A percentile compares a stretch with the other conserved stretches of the same genome.
These are phyloP conservation scores for Stomatorhinus walkeri DNA, from an alignment of 2,797 vertebrate genomes.

Conservation along the genomic window DNA sequence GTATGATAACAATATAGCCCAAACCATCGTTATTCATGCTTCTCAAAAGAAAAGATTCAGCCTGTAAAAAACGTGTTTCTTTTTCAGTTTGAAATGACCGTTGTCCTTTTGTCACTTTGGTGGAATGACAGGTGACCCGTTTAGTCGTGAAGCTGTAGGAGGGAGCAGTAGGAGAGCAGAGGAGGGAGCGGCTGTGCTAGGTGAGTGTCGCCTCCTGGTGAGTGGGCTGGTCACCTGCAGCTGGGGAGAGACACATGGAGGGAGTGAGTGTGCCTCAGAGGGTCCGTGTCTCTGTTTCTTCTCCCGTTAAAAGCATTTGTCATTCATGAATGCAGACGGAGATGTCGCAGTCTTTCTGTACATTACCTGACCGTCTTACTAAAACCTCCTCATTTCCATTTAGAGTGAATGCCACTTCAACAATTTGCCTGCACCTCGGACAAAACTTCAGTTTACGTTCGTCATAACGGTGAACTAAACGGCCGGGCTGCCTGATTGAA, in stretches of 20 bases:
- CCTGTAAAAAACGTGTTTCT: not conserved
- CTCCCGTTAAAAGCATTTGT: constrained; percentile 44
- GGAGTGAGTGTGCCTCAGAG: not conserved
- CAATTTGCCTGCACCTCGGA: constrained; percentile 47
- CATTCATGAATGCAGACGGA: constrained; percentile 45
- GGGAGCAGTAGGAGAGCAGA: not conserved
- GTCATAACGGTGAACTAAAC: constrained; percentile 47
- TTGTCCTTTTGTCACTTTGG: not conserved
- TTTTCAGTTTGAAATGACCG: not conserved
- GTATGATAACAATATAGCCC: not conserved
- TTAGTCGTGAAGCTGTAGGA: not conserved
- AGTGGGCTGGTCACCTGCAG: constrained; percentile 37
- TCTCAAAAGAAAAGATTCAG: not conserved
- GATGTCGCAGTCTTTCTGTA: constrained; percentile 40
- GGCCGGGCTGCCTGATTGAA: constrained; percentile 42
- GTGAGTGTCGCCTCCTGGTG: constrained; percentile 15
- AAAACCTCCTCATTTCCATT: constrained; percentile 71
- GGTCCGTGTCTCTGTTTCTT: not conserved
- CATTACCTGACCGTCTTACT: constrained; percentile 55
- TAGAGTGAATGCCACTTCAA: constrained; percentile 66
- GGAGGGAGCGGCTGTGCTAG: not conserved
- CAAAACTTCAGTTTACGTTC: constrained; percentile 51
- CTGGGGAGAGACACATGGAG: constrained; percentile 31
- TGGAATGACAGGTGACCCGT: not conserved
- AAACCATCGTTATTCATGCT: not conserved